Percentiles rank a stretch among this genome's conserved stretches.
phyloP scores from a whole-genome alignment of 2,113 vertebrate genomes.

The Scartelaos histophorus region DNA sequence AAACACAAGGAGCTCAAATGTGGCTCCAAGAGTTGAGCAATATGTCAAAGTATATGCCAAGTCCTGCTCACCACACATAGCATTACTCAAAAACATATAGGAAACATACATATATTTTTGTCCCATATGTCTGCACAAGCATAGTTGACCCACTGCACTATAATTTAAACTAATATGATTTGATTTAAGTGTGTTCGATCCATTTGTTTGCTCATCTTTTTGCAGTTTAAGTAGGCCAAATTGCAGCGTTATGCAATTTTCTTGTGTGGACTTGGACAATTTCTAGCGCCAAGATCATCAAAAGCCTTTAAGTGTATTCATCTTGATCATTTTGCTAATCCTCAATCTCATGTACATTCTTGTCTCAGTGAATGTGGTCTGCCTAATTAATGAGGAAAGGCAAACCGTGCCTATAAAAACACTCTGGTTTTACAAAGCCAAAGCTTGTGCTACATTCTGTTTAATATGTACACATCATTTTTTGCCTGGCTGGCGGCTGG shows the following conservation, averaged over 20 bases:
- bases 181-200: not conserved
- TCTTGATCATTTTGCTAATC: not conserved
- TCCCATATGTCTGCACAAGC: not conserved
- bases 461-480: slow-evolving; percentile 8
- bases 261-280: not conserved
- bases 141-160: not conserved
- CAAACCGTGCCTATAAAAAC: slow-evolving; percentile 1
- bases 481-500: slow-evolving; percentile 3
- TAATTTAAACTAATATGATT: not conserved
- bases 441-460: slow-evolving; percentile 4
- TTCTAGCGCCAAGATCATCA: not conserved
- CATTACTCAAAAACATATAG: not conserved
- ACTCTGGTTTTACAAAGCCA: not conserved
- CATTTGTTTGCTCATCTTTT: not conserved
- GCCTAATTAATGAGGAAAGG: not conserved
- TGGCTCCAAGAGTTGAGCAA: not conserved
- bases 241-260: not conserved
- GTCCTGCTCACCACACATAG: not conserved
- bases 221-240: not conserved
- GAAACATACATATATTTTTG: not conserved
- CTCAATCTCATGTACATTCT: not conserved
- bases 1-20: slow-evolving; percentile 4
- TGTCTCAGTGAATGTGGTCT: not conserved
- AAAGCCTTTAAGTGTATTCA: not conserved
- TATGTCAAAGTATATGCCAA: slow-evolving; percentile 2